A percentile compares a stretch with the other conserved stretches of the same genome.
phyloP scores from a whole-genome alignment of 92 coral and sea anemone species.

The Micromussa lordhowensis region DNA sequence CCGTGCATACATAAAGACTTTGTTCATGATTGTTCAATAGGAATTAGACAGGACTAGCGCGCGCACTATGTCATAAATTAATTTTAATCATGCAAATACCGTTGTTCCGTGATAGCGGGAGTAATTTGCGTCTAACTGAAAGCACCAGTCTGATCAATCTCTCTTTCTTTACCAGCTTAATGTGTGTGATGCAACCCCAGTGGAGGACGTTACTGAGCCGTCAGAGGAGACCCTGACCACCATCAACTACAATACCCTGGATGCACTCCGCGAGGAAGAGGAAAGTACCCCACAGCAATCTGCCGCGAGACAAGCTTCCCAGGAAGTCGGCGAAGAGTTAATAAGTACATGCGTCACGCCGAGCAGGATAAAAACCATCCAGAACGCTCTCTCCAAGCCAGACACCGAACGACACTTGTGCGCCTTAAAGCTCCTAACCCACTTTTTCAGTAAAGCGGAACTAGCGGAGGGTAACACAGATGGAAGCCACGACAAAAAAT shows the following conservation, averaged over 20 bases:
- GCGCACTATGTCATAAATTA: no score
- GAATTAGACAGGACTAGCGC: no score
- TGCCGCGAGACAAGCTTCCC: conserved; percentile 11
- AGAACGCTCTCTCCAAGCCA: neutral
- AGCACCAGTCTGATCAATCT: no score
- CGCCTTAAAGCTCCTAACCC: neutral
- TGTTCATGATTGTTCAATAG: no score
- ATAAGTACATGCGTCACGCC: conserved; percentile 29
- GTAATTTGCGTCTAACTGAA: no score
- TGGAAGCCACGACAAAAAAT: conserved; percentile 43
- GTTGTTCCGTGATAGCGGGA: no score
- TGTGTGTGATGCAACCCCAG: conserved; percentile 8
- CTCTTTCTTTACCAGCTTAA: conserved; percentile 12
- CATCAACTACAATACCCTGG: conserved; percentile 23
- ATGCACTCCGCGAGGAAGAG: neutral
- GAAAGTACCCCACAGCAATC: neutral
- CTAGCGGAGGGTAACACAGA: conserved; percentile 38
- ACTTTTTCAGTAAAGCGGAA: conserved; percentile 21
- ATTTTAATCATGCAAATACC: no score
- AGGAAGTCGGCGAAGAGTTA: conserved; percentile 29
- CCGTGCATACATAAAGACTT: no score
- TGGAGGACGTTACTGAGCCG: neutral
- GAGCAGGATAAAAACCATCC: conserved; percentile 2
- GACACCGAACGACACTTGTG: conserved; percentile 21
- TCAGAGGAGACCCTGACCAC: conserved; percentile 18